Evolutionary conservation across 2,888 invertebrate genomes (phyloP).

Genomic region (Abrostola tripartita): DNA sequence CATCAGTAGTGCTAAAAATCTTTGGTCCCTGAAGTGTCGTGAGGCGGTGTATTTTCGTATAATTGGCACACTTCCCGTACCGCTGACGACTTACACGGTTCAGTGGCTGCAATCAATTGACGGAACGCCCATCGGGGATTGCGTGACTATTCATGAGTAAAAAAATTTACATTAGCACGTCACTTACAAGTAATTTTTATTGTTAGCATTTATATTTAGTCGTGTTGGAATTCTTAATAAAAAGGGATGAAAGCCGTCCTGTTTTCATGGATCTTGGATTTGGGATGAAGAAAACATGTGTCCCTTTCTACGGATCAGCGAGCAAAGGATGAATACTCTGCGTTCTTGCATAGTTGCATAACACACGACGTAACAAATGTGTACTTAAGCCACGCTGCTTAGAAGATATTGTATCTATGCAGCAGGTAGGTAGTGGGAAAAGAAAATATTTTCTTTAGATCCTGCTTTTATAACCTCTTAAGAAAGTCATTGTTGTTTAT

Average conservation of each 20-base stretch:
- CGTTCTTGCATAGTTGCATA: constrained; percentile 33
- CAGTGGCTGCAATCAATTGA: constrained; percentile 60
- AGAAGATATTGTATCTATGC: constrained; percentile 1
- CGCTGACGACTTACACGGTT: constrained; percentile 63
- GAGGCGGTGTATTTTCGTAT: constrained; percentile 61
- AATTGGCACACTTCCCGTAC: constrained; percentile 72
- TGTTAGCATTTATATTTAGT: constrained; percentile 8
- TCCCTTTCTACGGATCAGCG: constrained; percentile 42
- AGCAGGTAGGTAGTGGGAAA: not conserved
- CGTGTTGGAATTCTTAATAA: constrained; percentile 17
- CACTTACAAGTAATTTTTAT: constrained; percentile 44
- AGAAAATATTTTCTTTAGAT: not conserved
- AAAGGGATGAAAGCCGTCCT: constrained; percentile 22
- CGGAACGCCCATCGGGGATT: constrained; percentile 59
- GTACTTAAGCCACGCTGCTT: not conserved
- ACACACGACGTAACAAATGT: constrained; percentile 7
- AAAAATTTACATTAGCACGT: constrained; percentile 50
- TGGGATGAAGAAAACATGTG: constrained; percentile 37
- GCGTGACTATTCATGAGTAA: constrained; percentile 56
- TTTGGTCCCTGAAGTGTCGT: constrained; percentile 59
- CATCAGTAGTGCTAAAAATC: constrained; percentile 39
- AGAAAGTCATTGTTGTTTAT: too few relatives aligned
- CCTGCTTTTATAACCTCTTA: not conserved
- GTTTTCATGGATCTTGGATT: constrained; percentile 30
- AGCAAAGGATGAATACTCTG: constrained; percentile 37